Conservation (phyloP, 2,113 vertebrate species). For the Scomber japonicus region DNA sequence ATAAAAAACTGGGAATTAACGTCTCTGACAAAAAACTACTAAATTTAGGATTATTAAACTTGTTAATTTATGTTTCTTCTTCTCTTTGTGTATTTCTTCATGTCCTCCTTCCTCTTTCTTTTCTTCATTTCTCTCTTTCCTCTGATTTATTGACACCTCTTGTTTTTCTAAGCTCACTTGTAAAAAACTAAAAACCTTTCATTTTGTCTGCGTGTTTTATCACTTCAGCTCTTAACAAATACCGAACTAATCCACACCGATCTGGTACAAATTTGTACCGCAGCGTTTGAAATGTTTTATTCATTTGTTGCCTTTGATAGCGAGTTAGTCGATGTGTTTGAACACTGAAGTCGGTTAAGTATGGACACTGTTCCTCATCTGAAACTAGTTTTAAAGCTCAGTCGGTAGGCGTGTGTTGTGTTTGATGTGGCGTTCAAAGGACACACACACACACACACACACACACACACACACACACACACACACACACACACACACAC, state of each 20-base stretch:
- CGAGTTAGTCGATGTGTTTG: not conserved
- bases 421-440: slow-evolving; percentile 51
- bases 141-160: not conserved
- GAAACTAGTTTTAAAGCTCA: slow-evolving; percentile 9
- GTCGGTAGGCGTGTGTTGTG: slow-evolving; percentile 20
- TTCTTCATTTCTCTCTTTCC: not conserved
- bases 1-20: no score
- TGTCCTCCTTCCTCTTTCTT: not conserved
- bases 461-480: not conserved
- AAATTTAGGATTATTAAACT: no score
- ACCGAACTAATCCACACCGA: not conserved
- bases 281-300: not conserved
- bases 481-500: slow-evolving; percentile 14
- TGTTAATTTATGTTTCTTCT: no score
- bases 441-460: not conserved
- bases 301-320: slow-evolving; percentile 2
- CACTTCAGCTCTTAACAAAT: not conserved
- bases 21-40: no score
- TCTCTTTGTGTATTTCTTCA: no score
- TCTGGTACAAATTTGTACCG: not conserved
- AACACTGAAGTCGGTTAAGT: slow-evolving; percentile 2
- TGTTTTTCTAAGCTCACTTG: not conserved
- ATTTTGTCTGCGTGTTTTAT: not conserved
- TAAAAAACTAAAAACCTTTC: not conserved
- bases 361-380: not conserved